Conservation (phyloP, 2,113 vertebrate species). For the Camelus bactrianus region DNA sequence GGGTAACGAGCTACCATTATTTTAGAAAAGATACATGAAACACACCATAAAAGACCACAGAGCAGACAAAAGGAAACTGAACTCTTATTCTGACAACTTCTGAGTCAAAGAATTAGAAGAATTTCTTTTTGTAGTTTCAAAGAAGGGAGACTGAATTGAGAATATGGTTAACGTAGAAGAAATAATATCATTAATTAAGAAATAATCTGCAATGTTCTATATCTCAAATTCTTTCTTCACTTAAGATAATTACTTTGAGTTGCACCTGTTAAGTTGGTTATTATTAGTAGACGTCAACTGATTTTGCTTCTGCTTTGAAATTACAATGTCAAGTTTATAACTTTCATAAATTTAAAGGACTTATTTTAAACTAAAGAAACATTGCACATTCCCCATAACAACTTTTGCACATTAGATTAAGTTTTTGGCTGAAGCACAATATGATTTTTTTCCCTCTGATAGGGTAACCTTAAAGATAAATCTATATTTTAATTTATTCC, state of each 20-base stretch:
- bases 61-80: neutral
- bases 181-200: constrained; percentile 44
- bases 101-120: neutral
- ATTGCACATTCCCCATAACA: neutral
- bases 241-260: constrained; percentile 40
- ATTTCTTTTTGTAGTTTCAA: neutral
- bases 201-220: neutral
- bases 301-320: constrained; percentile 71
- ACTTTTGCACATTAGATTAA: constrained; percentile 53
- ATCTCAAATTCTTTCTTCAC: constrained; percentile 37
- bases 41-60: neutral
- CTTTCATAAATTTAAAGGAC: constrained; percentile 67
- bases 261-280: neutral
- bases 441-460: constrained; percentile 24
- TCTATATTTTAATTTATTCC: constrained; percentile 62
- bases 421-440: constrained; percentile 20
- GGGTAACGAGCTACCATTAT: neutral
- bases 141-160: neutral
- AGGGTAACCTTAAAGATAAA: constrained; percentile 37
- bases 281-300: constrained; percentile 56
- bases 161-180: neutral
- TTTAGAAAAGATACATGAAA: neutral
- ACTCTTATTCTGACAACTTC: neutral
- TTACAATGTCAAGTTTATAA: constrained; percentile 33
- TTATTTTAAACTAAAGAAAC: constrained; percentile 55